Percentiles rank a stretch among this genome's conserved stretches.
phyloP scores from a whole-genome alignment of 2,888 invertebrate genomes.

The Ypsolopha scabrella region DNA sequence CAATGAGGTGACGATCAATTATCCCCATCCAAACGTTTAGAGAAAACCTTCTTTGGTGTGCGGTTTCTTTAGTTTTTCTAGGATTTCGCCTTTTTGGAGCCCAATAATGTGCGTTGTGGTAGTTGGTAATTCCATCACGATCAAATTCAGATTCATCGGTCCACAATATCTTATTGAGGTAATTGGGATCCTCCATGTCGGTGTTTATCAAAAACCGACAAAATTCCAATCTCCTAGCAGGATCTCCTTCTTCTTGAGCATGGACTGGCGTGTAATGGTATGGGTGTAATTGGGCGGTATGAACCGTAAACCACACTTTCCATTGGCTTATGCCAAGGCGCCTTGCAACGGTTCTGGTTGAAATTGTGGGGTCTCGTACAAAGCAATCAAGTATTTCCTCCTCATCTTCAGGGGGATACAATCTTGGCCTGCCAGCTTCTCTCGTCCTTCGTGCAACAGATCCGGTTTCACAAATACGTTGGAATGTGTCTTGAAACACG shows the following conservation, averaged over 20 bases:
- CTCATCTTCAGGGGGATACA: too few species aligned
- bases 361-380: slow-evolving; percentile 7
- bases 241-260: slow-evolving; percentile 6
- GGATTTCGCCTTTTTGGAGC: slow-evolving; percentile 11
- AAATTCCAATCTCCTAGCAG: slow-evolving; percentile 7
- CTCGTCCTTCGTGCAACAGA: too few species aligned
- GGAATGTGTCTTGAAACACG: too few species aligned
- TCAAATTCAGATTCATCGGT: slow-evolving; percentile 20
- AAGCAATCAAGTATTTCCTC: not conserved
- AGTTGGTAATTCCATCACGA: slow-evolving; percentile 16
- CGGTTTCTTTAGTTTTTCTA: slow-evolving; percentile 11
- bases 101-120: slow-evolving; percentile 11
- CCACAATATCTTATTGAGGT: slow-evolving; percentile 15
- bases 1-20: not conserved
- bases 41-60: not conserved
- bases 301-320: slow-evolving; percentile 15
- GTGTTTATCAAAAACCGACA: slow-evolving; percentile 18
- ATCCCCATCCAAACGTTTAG: slow-evolving; percentile 1
- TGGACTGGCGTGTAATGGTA: not conserved
- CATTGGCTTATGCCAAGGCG: slow-evolving; percentile 11
- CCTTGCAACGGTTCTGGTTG: slow-evolving; percentile 7
- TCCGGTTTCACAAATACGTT: too few species aligned
- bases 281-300: slow-evolving; percentile 8
- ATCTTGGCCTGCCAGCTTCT: too few species aligned
- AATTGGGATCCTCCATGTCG: slow-evolving; percentile 16